These are phyloP conservation scores for Pachymerium ferrugineum DNA, from an alignment of 2,888 invertebrate genomes.

Conservation along the genomic window DNA sequence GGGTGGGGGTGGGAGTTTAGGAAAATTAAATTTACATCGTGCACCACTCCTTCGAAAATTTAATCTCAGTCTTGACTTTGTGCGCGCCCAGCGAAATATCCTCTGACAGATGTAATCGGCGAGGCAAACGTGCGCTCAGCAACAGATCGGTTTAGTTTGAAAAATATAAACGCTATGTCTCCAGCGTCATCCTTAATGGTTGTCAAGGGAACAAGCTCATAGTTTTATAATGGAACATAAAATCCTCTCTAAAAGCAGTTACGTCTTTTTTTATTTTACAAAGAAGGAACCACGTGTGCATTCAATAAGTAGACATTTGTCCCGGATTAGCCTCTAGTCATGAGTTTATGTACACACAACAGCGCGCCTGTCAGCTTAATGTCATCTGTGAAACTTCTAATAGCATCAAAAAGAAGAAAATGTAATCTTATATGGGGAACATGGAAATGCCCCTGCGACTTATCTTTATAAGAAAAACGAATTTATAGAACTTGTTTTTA, in stretches of 20 bases:
- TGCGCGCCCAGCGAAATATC: conserved; percentile 18
- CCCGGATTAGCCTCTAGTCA: conserved; percentile 24
- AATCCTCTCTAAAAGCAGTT: conserved; percentile 14
- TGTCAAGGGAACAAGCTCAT: conserved; percentile 10
- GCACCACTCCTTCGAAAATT: conserved; percentile 24
- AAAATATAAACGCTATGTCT: background rate
- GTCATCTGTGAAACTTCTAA: conserved; percentile 27
- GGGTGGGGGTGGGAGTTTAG: background rate
- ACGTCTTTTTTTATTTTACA: background rate
- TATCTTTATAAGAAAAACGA: conserved; percentile 10
- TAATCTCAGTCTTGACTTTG: conserved; percentile 15
- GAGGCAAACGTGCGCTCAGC: conserved; percentile 27
- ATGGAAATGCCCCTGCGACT: background rate
- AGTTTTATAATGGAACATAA: conserved; percentile 27
- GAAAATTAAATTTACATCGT: conserved; percentile 25
- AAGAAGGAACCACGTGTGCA: conserved; percentile 6
- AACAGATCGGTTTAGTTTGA: conserved; percentile 10
- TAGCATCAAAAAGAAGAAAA: conserved; percentile 23
- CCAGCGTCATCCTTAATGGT: conserved; percentile 16
- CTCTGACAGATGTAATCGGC: conserved; percentile 20
- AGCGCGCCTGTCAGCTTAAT: conserved; percentile 25
- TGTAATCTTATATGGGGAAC: conserved; percentile 24
- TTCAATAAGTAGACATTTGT: conserved; percentile 27
- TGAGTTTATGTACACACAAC: conserved; percentile 23
- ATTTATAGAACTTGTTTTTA: conserved; percentile 15